Percentiles rank a stretch among this genome's conserved stretches.
These are phyloP conservation scores for Synergus gifuensis DNA, from an alignment of 2,888 invertebrate species.

Conservation along the genomic window DNA sequence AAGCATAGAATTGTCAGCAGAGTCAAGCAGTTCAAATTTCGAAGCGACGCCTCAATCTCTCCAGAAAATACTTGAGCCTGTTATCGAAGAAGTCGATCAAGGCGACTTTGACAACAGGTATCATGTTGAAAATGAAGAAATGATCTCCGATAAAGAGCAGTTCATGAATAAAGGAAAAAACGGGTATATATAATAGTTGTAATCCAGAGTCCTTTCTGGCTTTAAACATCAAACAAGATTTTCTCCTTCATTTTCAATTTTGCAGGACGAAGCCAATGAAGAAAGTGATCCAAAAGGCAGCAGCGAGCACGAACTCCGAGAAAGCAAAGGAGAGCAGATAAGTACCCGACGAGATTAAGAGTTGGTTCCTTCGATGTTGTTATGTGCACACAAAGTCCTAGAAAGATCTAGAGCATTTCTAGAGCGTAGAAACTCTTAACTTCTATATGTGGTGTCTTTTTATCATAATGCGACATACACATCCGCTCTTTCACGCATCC, in stretches of 20 bases:
- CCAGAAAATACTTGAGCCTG: slow-evolving; percentile 62
- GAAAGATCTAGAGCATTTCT: slow-evolving; percentile 65
- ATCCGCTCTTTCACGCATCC: slow-evolving; percentile 48
- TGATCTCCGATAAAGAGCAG: slow-evolving; percentile 38
- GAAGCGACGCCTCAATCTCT: slow-evolving; percentile 60
- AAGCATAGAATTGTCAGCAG: slow-evolving; percentile 66
- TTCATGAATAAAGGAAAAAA: slow-evolving; percentile 44
- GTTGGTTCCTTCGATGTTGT: slow-evolving; percentile 68
- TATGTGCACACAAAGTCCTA: slow-evolving; percentile 65
- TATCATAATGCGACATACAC: slow-evolving; percentile 43
- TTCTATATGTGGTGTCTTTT: slow-evolving; percentile 48
- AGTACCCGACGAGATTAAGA: slow-evolving; percentile 64
- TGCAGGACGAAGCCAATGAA: slow-evolving; percentile 45
- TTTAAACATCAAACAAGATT: background rate
- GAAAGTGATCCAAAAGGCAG: slow-evolving; percentile 38
- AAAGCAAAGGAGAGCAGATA: slow-evolving; percentile 63
- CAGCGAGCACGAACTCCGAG: slow-evolving; percentile 42
- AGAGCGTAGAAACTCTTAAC: slow-evolving; percentile 59
- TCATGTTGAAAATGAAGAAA: slow-evolving; percentile 57
- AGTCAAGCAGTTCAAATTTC: slow-evolving; percentile 57
- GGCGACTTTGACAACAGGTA: slow-evolving; percentile 58
- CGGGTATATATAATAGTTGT: slow-evolving; percentile 38
- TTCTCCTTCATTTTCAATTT: slow-evolving; percentile 27
- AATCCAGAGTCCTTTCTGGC: background rate
- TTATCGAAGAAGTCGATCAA: slow-evolving; percentile 51